phyloP scores from a whole-genome alignment of 1,140 invertebrate species.

The Akabosia matsudoensis region DNA sequence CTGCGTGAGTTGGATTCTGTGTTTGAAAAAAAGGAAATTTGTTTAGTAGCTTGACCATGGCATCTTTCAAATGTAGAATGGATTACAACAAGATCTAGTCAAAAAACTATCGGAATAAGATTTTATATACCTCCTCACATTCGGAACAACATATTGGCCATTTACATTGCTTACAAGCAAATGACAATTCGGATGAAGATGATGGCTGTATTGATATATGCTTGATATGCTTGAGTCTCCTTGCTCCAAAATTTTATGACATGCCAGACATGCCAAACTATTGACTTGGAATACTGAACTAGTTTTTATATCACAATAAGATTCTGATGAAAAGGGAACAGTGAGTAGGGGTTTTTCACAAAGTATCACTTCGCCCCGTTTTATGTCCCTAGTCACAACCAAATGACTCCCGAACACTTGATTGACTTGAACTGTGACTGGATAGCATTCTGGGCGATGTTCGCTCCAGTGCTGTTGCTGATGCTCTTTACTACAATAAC shows the following conservation, averaged over 20 bases:
- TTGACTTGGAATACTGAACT: background rate
- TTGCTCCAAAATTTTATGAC: background rate
- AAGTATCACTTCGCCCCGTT: constrained; percentile 33
- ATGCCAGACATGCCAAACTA: background rate
- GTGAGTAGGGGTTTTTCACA: constrained; percentile 24
- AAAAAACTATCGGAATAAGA: background rate
- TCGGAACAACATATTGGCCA: constrained; percentile 9
- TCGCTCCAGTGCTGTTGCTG: constrained; percentile 30
- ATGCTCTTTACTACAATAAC: constrained; percentile 39
- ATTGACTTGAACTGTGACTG: constrained; percentile 22
- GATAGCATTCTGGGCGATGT: constrained; percentile 36
- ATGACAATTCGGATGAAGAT: background rate
- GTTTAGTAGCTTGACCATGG: constrained; percentile 8
- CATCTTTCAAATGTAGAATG: background rate
- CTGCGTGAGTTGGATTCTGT: constrained; percentile 11
- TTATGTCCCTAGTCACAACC: constrained; percentile 17
- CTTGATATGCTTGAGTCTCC: background rate
- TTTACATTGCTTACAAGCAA: background rate
- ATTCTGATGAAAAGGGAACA: constrained; percentile 40
- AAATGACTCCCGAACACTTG: constrained; percentile 32
- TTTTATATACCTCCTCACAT: constrained; percentile 2
- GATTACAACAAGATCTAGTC: too few relatives aligned
- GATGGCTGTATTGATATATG: background rate
- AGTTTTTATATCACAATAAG: background rate
- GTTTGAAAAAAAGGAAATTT: too few relatives aligned